These are phyloP conservation scores for Leucophenga maculata DNA, from an alignment of 2,888 invertebrate species.

Conservation along the genomic window DNA sequence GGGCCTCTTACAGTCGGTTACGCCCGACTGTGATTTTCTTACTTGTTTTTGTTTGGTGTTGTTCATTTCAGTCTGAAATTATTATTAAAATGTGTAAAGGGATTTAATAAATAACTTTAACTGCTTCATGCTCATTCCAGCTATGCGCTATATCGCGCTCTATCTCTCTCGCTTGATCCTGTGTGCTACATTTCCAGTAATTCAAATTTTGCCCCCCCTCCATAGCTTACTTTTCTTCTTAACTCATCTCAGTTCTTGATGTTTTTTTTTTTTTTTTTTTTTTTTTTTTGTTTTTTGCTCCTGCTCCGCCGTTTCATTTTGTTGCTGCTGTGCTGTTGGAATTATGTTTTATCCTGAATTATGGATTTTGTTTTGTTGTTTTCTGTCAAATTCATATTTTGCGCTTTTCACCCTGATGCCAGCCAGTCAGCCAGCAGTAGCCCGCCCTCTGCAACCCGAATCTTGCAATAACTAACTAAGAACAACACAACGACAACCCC, in stretches of 20 bases:
- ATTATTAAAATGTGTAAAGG: constrained; percentile 70
- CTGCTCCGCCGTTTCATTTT: constrained; percentile 45
- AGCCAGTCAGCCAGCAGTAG: constrained; percentile 30
- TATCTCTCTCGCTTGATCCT: constrained; percentile 19
- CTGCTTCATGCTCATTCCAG: constrained; percentile 54
- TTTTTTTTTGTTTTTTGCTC: constrained; percentile 36
- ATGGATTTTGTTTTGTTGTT: constrained; percentile 70
- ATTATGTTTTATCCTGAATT: constrained; percentile 70
- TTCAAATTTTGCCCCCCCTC: constrained; percentile 37
- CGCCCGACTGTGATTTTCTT: background rate
- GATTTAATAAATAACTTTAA: constrained; percentile 71
- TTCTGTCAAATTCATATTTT: constrained; percentile 71
- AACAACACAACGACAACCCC: background rate
- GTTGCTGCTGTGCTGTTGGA: constrained; percentile 39
- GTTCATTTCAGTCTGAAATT: constrained; percentile 51
- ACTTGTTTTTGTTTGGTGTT: constrained; percentile 17
- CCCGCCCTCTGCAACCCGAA: background rate
- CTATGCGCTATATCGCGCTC: constrained; percentile 39
- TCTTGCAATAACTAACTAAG: constrained; percentile 20
- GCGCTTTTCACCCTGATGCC: constrained; percentile 40
- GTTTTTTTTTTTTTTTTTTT: no score
- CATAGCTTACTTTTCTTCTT: constrained; percentile 30
- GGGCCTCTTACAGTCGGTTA: no score
- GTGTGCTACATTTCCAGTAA: constrained; percentile 43
- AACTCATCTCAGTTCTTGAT: constrained; percentile 33